A percentile compares a stretch with the other conserved stretches of the same genome.
phyloP scores from a whole-genome alignment of 2,888 invertebrate genomes.

The Sussaba pulchella region DNA sequence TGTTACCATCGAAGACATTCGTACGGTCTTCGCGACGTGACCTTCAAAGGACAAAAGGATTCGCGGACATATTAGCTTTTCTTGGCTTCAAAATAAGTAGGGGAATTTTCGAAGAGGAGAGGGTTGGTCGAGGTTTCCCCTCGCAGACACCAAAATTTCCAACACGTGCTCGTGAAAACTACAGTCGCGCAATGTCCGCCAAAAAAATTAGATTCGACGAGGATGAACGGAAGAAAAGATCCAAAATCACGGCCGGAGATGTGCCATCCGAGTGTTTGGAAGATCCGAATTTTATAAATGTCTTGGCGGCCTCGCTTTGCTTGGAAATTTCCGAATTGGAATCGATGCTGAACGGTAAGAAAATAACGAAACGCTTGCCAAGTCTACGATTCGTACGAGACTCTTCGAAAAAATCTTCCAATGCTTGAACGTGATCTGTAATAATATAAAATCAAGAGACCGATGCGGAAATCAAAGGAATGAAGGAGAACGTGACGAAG shows the following conservation, averaged over 20 bases:
- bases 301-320: conserved; percentile 55
- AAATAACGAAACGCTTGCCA: too few relatives aligned
- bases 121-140: too few relatives aligned
- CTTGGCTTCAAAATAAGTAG: not conserved
- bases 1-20: not conserved
- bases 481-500: conserved; percentile 38
- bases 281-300: conserved; percentile 57
- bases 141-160: too few relatives aligned
- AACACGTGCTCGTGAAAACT: too few relatives aligned
- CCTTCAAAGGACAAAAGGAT: conserved; percentile 2
- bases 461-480: conserved; percentile 16
- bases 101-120: not conserved
- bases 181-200: not conserved
- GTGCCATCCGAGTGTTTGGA: conserved; percentile 54
- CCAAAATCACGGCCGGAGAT: conserved; percentile 40
- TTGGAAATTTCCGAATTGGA: conserved; percentile 54
- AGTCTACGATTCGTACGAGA: too few relatives aligned
- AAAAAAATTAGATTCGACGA: not conserved
- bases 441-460: conserved; percentile 30
- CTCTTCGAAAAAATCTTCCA: not conserved
- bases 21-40: not conserved
- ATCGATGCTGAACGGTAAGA: conserved; percentile 40
- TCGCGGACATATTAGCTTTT: too few relatives aligned
- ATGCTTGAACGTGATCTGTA: not conserved
- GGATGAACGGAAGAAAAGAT: not conserved